Base-by-base conservation (phyloP, 2,113 vertebrate species). In the Emydura subglobosa region DNA sequence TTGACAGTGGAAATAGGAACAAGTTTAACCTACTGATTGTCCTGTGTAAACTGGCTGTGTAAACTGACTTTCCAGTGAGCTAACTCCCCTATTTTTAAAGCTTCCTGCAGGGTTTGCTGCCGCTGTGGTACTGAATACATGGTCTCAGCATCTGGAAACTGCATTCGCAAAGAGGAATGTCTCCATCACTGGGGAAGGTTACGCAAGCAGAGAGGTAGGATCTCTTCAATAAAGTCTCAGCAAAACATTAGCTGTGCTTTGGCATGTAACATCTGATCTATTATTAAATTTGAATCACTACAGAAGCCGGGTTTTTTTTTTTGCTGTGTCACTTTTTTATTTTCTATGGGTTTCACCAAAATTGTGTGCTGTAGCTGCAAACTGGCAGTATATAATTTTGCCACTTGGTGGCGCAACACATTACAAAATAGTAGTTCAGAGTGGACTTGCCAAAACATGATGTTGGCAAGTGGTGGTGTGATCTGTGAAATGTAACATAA, bases 91-190 rank as follows among this genome's bases (percentile, higher is more conserved):
- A 54, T 86, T 54, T 72, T 44, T 65, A 1, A 87, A 99, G 99
- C 99, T 1, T 98, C 99, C 34, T 98, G 96, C 94, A 99, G 99
- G 93, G 92, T 99, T 42, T 99, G 99, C 96, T 99, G 99, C 83
- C 98, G 99, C 81, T 99, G 99, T 49, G 99, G 99, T 47, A 87
- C 99, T 0, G 99, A 99, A 95, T 99, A 99, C 96, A 98, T 98
- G 65, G 97, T 99, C 82, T 99, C 99, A 0, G 74, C 97, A 24
- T 99, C 98, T 0, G 99, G 99, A 65, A 99, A 34, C 98, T 99
- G 99, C 22, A 93, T 99, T 31, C 99, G 99, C 1, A 99, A 97
- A 19, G 99, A 99, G 96, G 99, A 99, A 79, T 99, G 99, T 10
- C 97, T 93, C 55, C 98, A 98, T 82, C 99, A 99, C 97, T 99